Percentiles rank a stretch among this genome's conserved stretches.
These are phyloP conservation scores for Tribolium freemani DNA, from an alignment of 2,888 invertebrate genomes.

Conservation along the genomic window DNA sequence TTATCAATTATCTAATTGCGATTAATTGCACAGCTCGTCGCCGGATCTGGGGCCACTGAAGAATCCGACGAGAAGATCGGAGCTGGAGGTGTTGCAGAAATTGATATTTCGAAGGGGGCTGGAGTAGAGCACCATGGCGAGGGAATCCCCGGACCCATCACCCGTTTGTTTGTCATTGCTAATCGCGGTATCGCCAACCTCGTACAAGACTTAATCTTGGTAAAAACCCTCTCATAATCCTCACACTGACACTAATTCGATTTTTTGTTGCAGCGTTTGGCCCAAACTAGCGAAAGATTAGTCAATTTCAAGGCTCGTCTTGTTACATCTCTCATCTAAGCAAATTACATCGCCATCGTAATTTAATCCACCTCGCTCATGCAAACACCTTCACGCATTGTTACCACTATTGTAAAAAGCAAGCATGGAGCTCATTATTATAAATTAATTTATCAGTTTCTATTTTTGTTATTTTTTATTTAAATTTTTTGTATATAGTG, in stretches of 20 bases:
- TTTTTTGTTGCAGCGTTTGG: constrained; percentile 76
- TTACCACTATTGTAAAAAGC: constrained; percentile 39
- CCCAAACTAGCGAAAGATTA: constrained; percentile 91
- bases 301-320: constrained; percentile 94
- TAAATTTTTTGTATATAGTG: constrained; percentile 59
- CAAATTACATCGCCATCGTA: constrained; percentile 44
- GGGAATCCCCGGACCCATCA: constrained; percentile 90
- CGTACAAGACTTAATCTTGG: constrained; percentile 89
- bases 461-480: constrained; percentile 53
- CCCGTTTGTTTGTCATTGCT: constrained; percentile 87
- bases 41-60: constrained; percentile 81
- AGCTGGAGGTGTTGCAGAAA: constrained; percentile 71
- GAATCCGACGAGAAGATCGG: constrained; percentile 73
- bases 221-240: constrained; percentile 60
- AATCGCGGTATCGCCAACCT: constrained; percentile 90
- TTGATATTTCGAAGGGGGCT: constrained; percentile 71
- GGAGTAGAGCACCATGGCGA: constrained; percentile 76
- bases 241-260: background rate
- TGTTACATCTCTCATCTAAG: constrained; percentile 90
- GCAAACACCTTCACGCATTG: constrained; percentile 28
- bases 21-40: constrained; percentile 77
- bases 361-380: constrained; percentile 34
- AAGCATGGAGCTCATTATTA: constrained; percentile 29
- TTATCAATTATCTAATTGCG: constrained; percentile 20
- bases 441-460: constrained; percentile 58